phyloP scores from a whole-genome alignment of 53 echinoderm and acorn worm species.

The Henricia sp. region DNA sequence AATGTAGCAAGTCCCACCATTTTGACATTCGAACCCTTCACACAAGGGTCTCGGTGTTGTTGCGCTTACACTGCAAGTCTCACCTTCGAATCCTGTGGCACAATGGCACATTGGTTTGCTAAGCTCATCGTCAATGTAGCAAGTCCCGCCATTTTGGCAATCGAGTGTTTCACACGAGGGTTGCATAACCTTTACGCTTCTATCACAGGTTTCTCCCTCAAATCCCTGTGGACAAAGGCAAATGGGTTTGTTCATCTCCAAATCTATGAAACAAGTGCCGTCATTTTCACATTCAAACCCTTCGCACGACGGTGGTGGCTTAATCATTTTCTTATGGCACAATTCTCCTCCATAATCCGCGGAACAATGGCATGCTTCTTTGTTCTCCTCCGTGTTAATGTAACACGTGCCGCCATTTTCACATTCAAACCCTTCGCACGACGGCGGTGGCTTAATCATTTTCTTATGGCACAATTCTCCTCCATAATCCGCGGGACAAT shows the following conservation, averaged over 20 bases:
- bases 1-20: too few species aligned
- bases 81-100: too few species aligned
- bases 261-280: constrained; percentile 47
- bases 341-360: constrained; percentile 55
- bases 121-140: constrained; percentile 35
- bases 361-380: constrained; percentile 57
- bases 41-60: too few species aligned
- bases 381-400: constrained; percentile 20
- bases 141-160: constrained; percentile 50
- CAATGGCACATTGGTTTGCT: too few species aligned
- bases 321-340: too few species aligned
- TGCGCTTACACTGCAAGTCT: too few species aligned
- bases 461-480: too few species aligned
- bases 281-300: constrained; percentile 57
- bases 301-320: too few species aligned
- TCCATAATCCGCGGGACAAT: too few species aligned
- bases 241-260: constrained; percentile 37
- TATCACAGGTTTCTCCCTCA: constrained; percentile 63
- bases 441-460: too few species aligned
- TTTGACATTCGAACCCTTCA: too few species aligned
- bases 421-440: constrained; percentile 38
- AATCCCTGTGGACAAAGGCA: constrained; percentile 56
- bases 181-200: background rate
- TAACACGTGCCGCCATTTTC: constrained; percentile 60
- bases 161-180: constrained; percentile 23